phyloP scores from a whole-genome alignment of 2,113 vertebrate genomes.

The Glaucidium brasilianum region DNA sequence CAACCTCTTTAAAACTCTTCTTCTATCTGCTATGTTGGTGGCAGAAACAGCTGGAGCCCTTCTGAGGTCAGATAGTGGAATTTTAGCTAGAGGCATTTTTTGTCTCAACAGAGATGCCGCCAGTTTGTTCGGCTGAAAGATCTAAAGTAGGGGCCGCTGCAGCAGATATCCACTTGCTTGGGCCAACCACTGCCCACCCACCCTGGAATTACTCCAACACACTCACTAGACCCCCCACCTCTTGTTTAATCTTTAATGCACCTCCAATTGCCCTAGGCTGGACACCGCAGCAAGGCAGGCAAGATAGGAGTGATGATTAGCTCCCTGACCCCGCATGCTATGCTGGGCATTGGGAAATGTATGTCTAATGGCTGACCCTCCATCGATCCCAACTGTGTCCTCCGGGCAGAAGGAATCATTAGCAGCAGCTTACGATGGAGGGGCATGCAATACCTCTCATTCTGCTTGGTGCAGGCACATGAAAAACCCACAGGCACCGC shows the following conservation, averaged over 20 bases:
- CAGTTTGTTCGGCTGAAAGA: constrained; percentile 62
- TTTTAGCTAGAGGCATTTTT: constrained; percentile 69
- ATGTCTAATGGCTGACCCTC: constrained; percentile 27
- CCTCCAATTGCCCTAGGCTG: constrained; percentile 52
- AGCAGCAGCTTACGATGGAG: background rate
- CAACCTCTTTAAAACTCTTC: constrained; percentile 19
- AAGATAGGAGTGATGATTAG: constrained; percentile 59
- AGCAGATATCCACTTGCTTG: constrained; percentile 38
- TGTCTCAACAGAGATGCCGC: constrained; percentile 53
- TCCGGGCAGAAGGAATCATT: constrained; percentile 27
- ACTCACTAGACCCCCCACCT: constrained; percentile 29
- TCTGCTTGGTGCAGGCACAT: background rate
- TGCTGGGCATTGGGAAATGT: constrained; percentile 42
- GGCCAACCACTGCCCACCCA: constrained; percentile 53
- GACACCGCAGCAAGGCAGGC: constrained; percentile 27
- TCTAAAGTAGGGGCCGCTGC: constrained; percentile 54
- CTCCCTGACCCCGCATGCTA: constrained; percentile 29
- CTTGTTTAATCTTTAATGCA: constrained; percentile 72
- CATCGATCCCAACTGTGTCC: constrained; percentile 3
- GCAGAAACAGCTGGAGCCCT: constrained; percentile 55
- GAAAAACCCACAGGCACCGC: constrained; percentile 21
- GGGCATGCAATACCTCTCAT: background rate
- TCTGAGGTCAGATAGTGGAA: constrained; percentile 70
- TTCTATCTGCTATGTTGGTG: constrained; percentile 18
- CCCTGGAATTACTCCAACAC: constrained; percentile 47